Base-by-base conservation (phyloP, 2,888 invertebrate genomes). In the Nasonovia ribisnigri region DNA sequence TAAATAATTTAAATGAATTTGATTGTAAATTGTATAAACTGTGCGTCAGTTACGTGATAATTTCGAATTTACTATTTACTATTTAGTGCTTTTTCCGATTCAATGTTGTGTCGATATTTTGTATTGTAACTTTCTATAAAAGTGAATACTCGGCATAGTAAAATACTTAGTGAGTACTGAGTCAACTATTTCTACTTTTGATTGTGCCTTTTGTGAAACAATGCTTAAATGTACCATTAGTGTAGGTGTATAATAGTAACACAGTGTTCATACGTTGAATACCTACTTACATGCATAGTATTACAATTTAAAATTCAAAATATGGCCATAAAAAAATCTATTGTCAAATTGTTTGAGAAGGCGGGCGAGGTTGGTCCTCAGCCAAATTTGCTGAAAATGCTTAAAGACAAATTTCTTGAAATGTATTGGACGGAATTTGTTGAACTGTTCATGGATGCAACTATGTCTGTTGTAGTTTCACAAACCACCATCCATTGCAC, bases 331-430 rank as follows among this genome's bases (percentile, higher is more conserved):
- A 42, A 84, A 10, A 89, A 57, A 46, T 20, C 46, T 29, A 60
- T 93, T 11, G 87, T 93, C 1, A 93, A 90, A n/a, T 43, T 93
- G n/a, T 93, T 93, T 67, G 93, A 90, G 13, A 93, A 90, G 46
- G 26, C 93, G 0, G 90, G 93, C n/a, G 43, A 67, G 0, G 48
- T 90, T 3, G 90, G 90, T 8, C 29, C 86, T 8, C 48, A 90
- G 8, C 29, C 51, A 8, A 87, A 93, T 51, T 57, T 93, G 36
- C 11, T 93, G 13, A 84, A 87, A 87, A 42, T 87, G 42, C 29
- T 93, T 42, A 90, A 67, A 42, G 43, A 51, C 1, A 87, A 86
- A 36, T 93, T 90, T 24, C 3, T 67, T 11, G 6, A 36, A 29
- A 60, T 46, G 42, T n/a, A 20, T 51, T 93, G 20, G 42, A 3